phyloP scores from a whole-genome alignment of 2,797 vertebrate genomes.

The Pyrrhura leucotis region DNA sequence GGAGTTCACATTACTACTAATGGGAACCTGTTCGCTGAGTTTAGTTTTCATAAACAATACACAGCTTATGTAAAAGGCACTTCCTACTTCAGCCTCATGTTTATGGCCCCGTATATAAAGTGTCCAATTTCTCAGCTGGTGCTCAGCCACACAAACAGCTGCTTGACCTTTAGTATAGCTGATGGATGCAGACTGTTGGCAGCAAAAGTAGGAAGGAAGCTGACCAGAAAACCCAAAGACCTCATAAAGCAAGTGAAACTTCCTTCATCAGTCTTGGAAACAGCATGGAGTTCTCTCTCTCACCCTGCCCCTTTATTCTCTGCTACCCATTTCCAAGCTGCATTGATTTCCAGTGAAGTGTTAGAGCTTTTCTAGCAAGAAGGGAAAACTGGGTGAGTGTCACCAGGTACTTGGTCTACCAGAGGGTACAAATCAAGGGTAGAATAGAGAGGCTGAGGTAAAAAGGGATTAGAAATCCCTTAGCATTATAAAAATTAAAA shows the following conservation, averaged over 20 bases:
- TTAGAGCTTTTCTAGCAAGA: background rate
- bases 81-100: background rate
- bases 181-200: background rate
- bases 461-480: background rate
- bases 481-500: background rate
- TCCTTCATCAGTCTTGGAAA: background rate
- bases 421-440: background rate
- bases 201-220: background rate
- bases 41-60: background rate
- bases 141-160: background rate
- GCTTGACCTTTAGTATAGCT: background rate
- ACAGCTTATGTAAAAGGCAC: background rate
- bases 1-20: background rate
- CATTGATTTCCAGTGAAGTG: background rate
- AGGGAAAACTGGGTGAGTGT: background rate
- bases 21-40: background rate
- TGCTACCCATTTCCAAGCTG: background rate
- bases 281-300: background rate
- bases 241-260: background rate
- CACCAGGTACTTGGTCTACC: background rate
- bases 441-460: background rate
- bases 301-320: background rate
- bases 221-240: background rate
- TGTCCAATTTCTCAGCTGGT: accelerated
- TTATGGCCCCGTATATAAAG: accelerated